phyloP scores from a whole-genome alignment of 2,113 vertebrate genomes.

The Psammodynastes pulverulentus region DNA sequence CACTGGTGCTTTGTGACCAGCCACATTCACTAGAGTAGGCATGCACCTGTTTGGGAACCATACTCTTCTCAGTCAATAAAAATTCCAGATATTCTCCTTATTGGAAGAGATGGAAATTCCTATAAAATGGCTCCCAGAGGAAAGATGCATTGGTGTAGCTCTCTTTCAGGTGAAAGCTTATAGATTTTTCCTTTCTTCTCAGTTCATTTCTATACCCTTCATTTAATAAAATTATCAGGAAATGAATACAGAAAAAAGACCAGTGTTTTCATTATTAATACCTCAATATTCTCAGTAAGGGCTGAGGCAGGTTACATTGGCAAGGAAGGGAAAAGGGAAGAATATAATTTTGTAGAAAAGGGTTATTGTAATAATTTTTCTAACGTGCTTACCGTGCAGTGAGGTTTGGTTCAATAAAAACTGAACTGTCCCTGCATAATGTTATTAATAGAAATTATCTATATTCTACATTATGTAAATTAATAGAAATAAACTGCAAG shows the following conservation, averaged over 20 bases:
- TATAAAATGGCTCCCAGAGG: background rate
- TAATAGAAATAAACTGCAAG: background rate
- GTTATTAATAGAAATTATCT: background rate
- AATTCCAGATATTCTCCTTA: background rate
- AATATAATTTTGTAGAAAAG: background rate
- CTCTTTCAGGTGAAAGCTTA: background rate
- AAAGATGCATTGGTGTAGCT: background rate
- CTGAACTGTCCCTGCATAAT: background rate
- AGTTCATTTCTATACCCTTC: background rate
- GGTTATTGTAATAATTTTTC: background rate
- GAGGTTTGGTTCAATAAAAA: background rate
- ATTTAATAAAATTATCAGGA: background rate
- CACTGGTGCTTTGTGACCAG: background rate
- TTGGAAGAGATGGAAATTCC: background rate
- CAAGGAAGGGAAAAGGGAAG: background rate
- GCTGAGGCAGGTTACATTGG: background rate
- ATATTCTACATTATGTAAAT: background rate
- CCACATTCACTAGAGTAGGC: background rate
- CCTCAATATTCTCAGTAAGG: background rate
- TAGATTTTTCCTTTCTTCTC: background rate
- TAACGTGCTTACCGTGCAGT: background rate
- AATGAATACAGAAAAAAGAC: background rate
- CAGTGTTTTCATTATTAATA: background rate
- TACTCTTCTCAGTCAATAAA: background rate
- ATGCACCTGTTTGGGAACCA: background rate